A percentile compares a stretch with the other conserved stretches of the same genome.
These are phyloP conservation scores for Drosophila tani DNA, from an alignment of 1,140 invertebrate species.

Conservation along the genomic window DNA sequence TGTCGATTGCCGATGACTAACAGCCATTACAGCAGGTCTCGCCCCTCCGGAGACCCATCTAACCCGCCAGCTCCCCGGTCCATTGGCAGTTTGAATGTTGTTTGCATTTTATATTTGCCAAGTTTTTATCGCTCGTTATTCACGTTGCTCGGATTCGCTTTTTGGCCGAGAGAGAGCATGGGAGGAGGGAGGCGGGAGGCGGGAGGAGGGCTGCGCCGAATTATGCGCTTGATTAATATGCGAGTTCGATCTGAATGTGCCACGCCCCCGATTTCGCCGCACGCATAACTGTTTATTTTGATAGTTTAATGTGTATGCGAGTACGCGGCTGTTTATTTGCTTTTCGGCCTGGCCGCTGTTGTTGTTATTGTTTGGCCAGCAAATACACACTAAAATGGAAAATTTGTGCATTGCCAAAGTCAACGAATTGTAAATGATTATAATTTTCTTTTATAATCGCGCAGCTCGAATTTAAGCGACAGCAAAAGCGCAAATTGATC, in stretches of 20 bases:
- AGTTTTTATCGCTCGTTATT: constrained; percentile 81
- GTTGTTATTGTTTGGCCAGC: constrained; percentile 52
- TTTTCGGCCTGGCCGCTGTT: constrained; percentile 42
- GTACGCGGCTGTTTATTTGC: constrained; percentile 58
- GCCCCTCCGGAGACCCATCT: not conserved
- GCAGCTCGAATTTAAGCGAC: constrained; percentile 50
- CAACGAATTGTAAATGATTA: constrained; percentile 82
- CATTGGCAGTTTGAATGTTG: constrained; percentile 55
- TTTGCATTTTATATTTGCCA: constrained; percentile 82
- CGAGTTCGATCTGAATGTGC: constrained; percentile 61
- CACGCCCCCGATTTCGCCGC: constrained; percentile 7
- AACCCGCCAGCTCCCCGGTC: not conserved
- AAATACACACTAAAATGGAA: constrained; percentile 61
- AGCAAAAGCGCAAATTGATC: constrained; percentile 16
- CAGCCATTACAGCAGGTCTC: constrained; percentile 55
- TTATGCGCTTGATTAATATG: constrained; percentile 81
- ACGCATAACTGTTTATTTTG: constrained; percentile 72
- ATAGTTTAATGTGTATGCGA: constrained; percentile 65
- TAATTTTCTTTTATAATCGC: constrained; percentile 60
- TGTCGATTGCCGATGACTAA: constrained; percentile 66
- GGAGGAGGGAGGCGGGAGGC: too few relatives aligned
- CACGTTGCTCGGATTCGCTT: constrained; percentile 41
- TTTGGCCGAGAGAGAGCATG: not conserved
- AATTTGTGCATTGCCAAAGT: constrained; percentile 74
- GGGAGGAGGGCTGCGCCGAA: constrained; percentile 45